Percentiles rank a stretch among this genome's conserved stretches.
These are phyloP conservation scores for Aptenodytes forsteri DNA, from an alignment of 2,113 vertebrate species.

Conservation along the genomic window DNA sequence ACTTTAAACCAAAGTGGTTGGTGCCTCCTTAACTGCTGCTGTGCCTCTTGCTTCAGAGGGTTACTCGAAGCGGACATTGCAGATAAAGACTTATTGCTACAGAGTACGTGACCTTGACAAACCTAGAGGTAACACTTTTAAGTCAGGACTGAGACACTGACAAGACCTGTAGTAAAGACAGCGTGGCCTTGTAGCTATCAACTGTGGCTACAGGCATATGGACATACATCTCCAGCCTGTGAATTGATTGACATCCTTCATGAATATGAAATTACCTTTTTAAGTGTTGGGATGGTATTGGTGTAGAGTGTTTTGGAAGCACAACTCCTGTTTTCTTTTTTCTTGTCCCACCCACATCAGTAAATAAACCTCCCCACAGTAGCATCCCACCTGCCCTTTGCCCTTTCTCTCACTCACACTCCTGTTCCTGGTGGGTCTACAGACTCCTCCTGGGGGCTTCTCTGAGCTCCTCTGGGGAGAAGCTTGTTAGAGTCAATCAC, in stretches of 20 bases:
- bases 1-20: background rate
- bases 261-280: background rate
- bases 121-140: background rate
- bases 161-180: background rate
- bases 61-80: background rate
- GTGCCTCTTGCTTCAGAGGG: background rate
- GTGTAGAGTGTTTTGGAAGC: rapidly evolving
- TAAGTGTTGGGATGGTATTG: background rate
- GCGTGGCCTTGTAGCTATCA: background rate
- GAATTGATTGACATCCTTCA: background rate
- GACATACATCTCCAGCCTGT: background rate
- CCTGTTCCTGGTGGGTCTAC: background rate
- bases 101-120: background rate
- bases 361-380: background rate
- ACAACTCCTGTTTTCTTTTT: background rate
- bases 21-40: background rate
- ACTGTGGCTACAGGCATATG: background rate
- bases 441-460: background rate
- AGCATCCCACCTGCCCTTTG: background rate
- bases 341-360: background rate
- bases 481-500: background rate
- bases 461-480: background rate
- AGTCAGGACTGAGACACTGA: background rate
- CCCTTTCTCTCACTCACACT: background rate
- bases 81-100: background rate